Base-by-base conservation (phyloP, 1,140 invertebrate genomes). In the Calliphora vicina region DNA sequence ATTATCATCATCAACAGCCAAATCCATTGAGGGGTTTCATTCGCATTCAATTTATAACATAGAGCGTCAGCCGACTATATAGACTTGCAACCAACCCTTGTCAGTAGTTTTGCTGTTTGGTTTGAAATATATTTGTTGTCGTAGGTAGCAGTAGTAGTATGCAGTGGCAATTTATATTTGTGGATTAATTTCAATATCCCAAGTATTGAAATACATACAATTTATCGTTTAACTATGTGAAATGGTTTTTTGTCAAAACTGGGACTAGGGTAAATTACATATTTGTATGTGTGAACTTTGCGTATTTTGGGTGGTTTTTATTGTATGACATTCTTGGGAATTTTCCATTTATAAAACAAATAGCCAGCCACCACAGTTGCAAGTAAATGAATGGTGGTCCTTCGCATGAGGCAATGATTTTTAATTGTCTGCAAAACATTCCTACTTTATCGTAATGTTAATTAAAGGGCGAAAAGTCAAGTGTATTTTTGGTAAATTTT, bases 11-110 rank as follows among this genome's bases (percentile, higher is more conserved):
- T n/a, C 50, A n/a, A 15, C 50, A 17, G n/a, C 50, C 6, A 57
- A 13, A 57, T 67, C n/a, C 61, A 67, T 67, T 67, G 23, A 67
- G 61, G 61, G 61, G 61, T 67, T 67, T 67, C 61, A 67, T 23
- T 67, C 61, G 1, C n/a, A 23, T 67, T 67, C 25, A 20, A 67
- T 67, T 67, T 67, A 67, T 12, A 17, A n/a, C 15, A 57, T 15
- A 57, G 15, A 57, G 45, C 12, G 17, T 17, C 45, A 57, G 45
- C 6, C 35, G 6, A 35, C 35, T 35, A 35, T 35, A 35, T 35
- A n/a, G n/a, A 35, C 35, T 2, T 35, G 6, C 35, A 2, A 17
- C 45, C 45, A 6, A 50, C 45, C 45, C 45, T n/a, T 67, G 61
- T 23, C 9, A 8, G 9, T 25, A 67, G 9, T 67, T 67, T 20